Evolutionary conservation across 1,140 invertebrate species (phyloP), one percentile per base, ranked within the genome.

Genomic region (Riptortus pedestris): DNA sequence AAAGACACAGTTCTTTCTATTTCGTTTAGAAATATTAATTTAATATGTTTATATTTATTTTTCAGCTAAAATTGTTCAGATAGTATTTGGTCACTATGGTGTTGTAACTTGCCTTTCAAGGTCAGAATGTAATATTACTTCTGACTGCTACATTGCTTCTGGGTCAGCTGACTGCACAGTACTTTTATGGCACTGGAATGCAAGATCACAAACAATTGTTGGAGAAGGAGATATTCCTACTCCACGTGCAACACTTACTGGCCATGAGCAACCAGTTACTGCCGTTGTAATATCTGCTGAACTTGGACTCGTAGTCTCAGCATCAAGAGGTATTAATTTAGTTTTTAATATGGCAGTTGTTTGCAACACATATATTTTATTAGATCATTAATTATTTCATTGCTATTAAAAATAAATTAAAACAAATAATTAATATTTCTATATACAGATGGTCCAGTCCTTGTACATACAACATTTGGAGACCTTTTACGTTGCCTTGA

Each of bases 91-190:
- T 0, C 97, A 99, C 76, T 98, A 96, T 77, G 96, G 95, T 65
- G 91, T 99, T 16, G 96, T 99, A 51, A 99, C 96, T 1, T 98
- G 96, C 77, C 78, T 97, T 62, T 91, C 91, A 0, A 82, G 96
- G 14, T 98, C 94, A 11, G 96, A 99, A 75, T 97, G 94, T 74
- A 98, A 96, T 76, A 93, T 98, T 58, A 96, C 93, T 28, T 95
- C 95, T 2, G 96, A 99, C 77, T 99, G 95, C 75, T 99, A 98
- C 76, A 88, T 99, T 63, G 95, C 94, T 0, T 97, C 94, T 1
- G 97, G 96, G 28, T 94, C 92, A 38, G 90, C 94, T 11, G 97
- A 99, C 76, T 98, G 96, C 74, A 98, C 96, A 0, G 92, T 99
- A 7, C 79, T 98, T 51, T 77, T 99, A 3, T 99, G 96, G 96